These are phyloP conservation scores for Selenia dentaria DNA, from an alignment of 2,888 invertebrate genomes.

Conservation along the genomic window DNA sequence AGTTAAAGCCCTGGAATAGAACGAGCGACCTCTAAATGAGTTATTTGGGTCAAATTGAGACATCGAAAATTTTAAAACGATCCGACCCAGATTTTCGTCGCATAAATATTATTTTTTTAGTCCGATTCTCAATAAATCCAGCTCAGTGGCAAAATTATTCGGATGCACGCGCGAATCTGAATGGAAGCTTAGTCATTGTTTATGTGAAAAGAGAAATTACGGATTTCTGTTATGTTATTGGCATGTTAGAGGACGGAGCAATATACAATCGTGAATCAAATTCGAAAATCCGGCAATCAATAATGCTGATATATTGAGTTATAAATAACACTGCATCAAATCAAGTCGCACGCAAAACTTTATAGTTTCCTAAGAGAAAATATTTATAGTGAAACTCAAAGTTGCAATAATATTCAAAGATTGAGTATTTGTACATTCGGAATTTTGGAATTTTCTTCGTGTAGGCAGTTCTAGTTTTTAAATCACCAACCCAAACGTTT, in stretches of 20 bases:
- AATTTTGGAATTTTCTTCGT: too few species aligned
- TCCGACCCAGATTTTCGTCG: constrained; percentile 48
- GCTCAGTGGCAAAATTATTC: constrained; percentile 34
- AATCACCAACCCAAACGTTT: too few species aligned
- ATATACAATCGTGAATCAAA: constrained; percentile 16
- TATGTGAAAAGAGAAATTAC: constrained; percentile 32
- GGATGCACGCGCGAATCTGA: constrained; percentile 32
- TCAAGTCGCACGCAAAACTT: too few species aligned
- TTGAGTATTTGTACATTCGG: too few species aligned
- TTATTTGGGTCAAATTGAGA: constrained; percentile 39
- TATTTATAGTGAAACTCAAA: too few species aligned
- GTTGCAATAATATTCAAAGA: too few species aligned
- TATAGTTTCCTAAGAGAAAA: too few species aligned
- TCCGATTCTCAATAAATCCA: constrained; percentile 37
- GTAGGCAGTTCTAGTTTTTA: too few species aligned
- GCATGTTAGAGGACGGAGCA: constrained; percentile 13
- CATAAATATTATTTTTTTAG: constrained; percentile 49
- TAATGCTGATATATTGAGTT: too few species aligned
- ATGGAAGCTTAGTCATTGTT: constrained; percentile 37
- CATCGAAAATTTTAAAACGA: constrained; percentile 46
- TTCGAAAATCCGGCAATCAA: constrained; percentile 20
- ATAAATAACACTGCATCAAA: too few species aligned
- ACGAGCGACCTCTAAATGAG: constrained; percentile 12
- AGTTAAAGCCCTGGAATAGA: constrained; percentile 31
- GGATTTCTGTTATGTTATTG: constrained; percentile 27